A percentile compares a stretch with the other conserved stretches of the same genome.
Conservation (phyloP, 2,888 invertebrate species). For the Caenorhabditis sp. region DNA sequence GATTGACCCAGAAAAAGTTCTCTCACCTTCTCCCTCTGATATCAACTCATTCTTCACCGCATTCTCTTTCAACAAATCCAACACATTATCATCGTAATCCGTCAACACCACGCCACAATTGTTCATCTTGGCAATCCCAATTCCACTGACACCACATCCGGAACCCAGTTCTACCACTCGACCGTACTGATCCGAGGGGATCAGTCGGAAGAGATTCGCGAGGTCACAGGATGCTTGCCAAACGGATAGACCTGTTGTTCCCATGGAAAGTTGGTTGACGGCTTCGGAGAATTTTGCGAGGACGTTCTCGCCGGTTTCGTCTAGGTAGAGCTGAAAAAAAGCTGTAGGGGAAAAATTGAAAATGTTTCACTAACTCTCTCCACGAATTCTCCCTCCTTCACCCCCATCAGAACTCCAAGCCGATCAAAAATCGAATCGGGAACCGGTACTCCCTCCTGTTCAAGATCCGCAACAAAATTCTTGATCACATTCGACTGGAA, state of each 20-base stretch:
- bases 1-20: no score
- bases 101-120: slow-evolving; percentile 64
- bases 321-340: slow-evolving; percentile 54
- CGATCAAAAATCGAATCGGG: slow-evolving; percentile 62
- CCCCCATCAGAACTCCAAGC: slow-evolving; percentile 53
- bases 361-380: slow-evolving; percentile 35
- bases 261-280: slow-evolving; percentile 74
- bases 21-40: slow-evolving; percentile 6
- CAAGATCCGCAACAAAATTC: slow-evolving; percentile 39
- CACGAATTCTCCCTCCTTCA: slow-evolving; percentile 51
- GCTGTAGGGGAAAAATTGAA: neutral
- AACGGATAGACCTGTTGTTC: slow-evolving; percentile 79
- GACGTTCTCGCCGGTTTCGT: slow-evolving; percentile 36
- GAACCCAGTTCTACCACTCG: slow-evolving; percentile 77
- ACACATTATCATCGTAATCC: slow-evolving; percentile 76
- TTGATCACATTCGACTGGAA: slow-evolving; percentile 63
- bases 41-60: slow-evolving; percentile 50
- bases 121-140: slow-evolving; percentile 44
- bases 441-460: slow-evolving; percentile 12
- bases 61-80: slow-evolving; percentile 72
- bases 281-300: slow-evolving; percentile 61
- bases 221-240: slow-evolving; percentile 77
- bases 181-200: slow-evolving; percentile 43
- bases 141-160: slow-evolving; percentile 77
- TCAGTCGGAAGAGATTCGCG: slow-evolving; percentile 57